These are phyloP conservation scores for Dreissena rostriformis DNA, from an alignment of 1,140 invertebrate species.

Conservation along the genomic window DNA sequence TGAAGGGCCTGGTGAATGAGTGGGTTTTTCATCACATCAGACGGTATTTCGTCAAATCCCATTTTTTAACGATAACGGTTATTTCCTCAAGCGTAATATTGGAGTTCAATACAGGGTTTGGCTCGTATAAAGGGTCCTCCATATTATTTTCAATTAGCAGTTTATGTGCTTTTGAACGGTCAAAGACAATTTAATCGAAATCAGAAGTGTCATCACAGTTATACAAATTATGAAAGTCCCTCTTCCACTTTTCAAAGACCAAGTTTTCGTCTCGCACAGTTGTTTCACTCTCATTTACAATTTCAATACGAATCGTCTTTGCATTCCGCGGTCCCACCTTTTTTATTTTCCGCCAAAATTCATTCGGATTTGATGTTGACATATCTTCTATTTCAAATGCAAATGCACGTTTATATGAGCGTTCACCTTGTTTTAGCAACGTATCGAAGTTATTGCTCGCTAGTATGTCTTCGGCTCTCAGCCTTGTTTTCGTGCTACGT, in stretches of 20 bases:
- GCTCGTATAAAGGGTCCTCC: no score
- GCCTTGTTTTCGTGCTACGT: no score
- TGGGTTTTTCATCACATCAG: not conserved
- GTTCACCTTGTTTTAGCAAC: not conserved
- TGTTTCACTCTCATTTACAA: no score
- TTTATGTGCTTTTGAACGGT: not conserved
- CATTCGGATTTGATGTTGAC: not conserved
- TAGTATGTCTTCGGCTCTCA: no score
- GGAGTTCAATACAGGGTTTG: not conserved
- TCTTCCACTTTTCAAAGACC: not conserved
- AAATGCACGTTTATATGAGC: not conserved
- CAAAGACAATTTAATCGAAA: not conserved
- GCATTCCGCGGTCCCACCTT: not conserved
- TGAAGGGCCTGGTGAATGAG: no score
- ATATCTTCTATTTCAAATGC: not conserved
- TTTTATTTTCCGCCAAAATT: not conserved
- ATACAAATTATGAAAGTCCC: not conserved
- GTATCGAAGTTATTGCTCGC: no score
- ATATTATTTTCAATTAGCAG: not conserved
- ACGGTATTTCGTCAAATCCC: not conserved
- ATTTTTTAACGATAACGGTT: not conserved
- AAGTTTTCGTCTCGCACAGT: no score
- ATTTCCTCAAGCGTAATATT: not conserved
- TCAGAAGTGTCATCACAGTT: not conserved
- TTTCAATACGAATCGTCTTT: not conserved